These are phyloP conservation scores for Caranx ignobilis DNA, from an alignment of 2,113 vertebrate genomes.

Conservation along the genomic window DNA sequence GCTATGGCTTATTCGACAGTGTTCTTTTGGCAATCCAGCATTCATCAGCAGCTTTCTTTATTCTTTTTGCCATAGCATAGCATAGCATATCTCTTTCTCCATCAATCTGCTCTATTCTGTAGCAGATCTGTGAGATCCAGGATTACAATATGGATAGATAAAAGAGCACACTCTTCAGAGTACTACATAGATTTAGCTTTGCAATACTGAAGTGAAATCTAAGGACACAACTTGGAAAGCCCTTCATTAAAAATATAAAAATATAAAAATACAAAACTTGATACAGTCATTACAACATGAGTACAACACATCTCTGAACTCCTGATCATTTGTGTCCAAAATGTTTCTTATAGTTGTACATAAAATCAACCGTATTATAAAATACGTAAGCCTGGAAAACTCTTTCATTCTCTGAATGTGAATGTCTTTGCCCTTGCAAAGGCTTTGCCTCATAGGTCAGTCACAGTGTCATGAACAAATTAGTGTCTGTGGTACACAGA, in stretches of 20 bases:
- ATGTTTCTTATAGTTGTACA: not conserved
- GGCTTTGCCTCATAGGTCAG: not conserved
- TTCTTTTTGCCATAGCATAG: no score
- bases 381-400: not conserved
- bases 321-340: not conserved
- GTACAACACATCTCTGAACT: not conserved
- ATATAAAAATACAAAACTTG: conserved; percentile 10
- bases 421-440: not conserved
- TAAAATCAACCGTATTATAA: not conserved
- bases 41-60: no score
- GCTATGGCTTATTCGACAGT: no score
- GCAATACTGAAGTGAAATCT: not conserved
- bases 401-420: not conserved
- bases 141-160: no score
- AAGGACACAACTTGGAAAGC: not conserved
- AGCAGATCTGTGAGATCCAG: no score
- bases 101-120: no score
- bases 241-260: not conserved
- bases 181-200: no score
- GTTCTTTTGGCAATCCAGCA: no score
- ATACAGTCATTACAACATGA: not conserved
- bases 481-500: not conserved
- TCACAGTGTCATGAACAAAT: not conserved
- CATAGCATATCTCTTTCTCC: no score
- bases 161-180: no score